Evolutionary conservation across 1,140 invertebrate species (phyloP), one percentile per base, ranked within the genome.

Genomic region (Drosophila setifemur): DNA sequence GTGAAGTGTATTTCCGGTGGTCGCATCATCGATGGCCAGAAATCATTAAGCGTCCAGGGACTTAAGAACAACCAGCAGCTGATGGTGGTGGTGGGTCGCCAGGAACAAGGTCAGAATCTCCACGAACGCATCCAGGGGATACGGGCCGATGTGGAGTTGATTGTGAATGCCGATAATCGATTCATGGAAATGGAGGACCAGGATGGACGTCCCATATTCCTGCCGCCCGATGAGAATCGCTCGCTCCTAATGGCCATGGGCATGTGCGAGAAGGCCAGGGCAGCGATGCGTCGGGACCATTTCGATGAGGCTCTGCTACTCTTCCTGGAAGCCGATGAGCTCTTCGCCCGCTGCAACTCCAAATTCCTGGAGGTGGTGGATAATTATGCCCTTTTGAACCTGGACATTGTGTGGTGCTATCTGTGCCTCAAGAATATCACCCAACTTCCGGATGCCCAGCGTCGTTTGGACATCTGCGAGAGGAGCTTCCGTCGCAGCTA

Each of bases 391-490:
- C 90, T 96, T 0, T 90, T 97, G 1, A 95, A 96, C 90, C 90
- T 97, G 70, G 96, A 97, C 88, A 95, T 96, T 73, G 94, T 95
- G 1, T 97, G 96, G 96, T 96, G 95, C 89, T 97, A 96, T 91
- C 91, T 96, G 14, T 93, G 93, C 81, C 91, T 97, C 2, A 89
- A 90, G 75, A 95, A 93, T 82, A 91, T 96, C 11, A 91, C 92
- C 8, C 93, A 95, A 53, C 88, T 96, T 26, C 94, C 94, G 11
- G 95, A 96, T 90, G 95, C 95, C 7, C 93, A 94, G 45, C 78
- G 91, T 14, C 91, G 95, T 39, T 91, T 97, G 16, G 89, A 90
- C 16, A 90, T 92, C 6, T 95, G 95, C 70, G 94, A 96, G 83
- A 89, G 92, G 8, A 93, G 92, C 49, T 94, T 96, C 72, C 88